Conservation (phyloP, 2,888 invertebrate genomes). For the Drosophila engyochracea region DNA sequence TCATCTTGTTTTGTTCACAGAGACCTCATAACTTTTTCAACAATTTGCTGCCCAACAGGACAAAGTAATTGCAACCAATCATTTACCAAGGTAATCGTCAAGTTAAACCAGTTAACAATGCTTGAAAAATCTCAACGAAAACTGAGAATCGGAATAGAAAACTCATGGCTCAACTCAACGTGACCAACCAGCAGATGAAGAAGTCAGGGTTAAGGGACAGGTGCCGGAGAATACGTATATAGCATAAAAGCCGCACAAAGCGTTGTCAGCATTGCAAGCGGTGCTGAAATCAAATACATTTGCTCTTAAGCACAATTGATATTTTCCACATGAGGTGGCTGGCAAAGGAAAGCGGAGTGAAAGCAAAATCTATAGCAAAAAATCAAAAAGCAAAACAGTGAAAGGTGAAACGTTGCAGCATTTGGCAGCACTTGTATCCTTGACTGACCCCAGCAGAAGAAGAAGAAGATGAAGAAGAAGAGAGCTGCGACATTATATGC, state of each 20-base stretch:
- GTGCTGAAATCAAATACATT: conserved; percentile 77
- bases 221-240: not conserved
- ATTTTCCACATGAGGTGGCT: conserved; percentile 75
- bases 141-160: conserved; percentile 20
- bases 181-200: conserved; percentile 3
- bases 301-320: conserved; percentile 76
- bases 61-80: conserved; percentile 9
- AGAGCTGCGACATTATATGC: conserved; percentile 69
- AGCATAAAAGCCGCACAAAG: conserved; percentile 49
- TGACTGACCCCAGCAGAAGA: conserved; percentile 55
- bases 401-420: conserved; percentile 67
- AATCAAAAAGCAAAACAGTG: conserved; percentile 46
- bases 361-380: conserved; percentile 44
- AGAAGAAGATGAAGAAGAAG: not conserved
- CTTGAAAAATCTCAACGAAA: conserved; percentile 14
- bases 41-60: not conserved
- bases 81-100: conserved; percentile 25
- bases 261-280: conserved; percentile 40
- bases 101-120: not conserved
- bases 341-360: conserved; percentile 10
- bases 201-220: not conserved
- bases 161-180: conserved; percentile 41
- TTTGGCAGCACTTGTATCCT: conserved; percentile 61
- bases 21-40: no score
- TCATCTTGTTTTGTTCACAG: not conserved